These are phyloP conservation scores for Malurus splendens DNA, from an alignment of 2,797 vertebrate genomes.

Conservation along the genomic window DNA sequence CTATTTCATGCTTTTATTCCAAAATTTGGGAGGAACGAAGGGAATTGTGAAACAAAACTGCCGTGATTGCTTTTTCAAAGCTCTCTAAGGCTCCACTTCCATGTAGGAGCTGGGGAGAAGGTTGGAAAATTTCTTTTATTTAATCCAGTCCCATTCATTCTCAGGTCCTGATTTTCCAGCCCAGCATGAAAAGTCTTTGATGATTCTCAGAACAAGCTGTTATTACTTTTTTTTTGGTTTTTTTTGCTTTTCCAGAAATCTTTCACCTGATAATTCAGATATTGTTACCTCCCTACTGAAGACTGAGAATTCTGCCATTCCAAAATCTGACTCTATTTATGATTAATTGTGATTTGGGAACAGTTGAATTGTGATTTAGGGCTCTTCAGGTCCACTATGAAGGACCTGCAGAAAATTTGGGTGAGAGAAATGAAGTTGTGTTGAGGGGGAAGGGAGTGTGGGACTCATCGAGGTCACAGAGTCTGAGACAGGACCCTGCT, in stretches of 20 bases:
- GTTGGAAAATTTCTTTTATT: background rate
- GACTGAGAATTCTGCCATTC: background rate
- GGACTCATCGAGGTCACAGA: background rate
- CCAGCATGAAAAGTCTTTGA: background rate
- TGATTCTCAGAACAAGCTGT: background rate
- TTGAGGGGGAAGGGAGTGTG: background rate
- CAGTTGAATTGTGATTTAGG: background rate
- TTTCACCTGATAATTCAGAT: background rate
- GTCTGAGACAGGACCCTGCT: background rate
- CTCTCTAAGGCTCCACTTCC: background rate
- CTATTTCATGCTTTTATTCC: background rate
- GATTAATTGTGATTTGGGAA: background rate
- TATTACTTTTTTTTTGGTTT: background rate
- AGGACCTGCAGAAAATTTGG: background rate
- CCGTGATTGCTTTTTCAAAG: background rate
- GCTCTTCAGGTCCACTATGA: background rate
- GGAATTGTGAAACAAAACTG: background rate
- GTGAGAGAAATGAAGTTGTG: background rate
- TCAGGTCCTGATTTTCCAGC: background rate
- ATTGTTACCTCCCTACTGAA: background rate
- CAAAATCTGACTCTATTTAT: background rate
- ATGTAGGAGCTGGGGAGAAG: background rate
- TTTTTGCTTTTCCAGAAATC: conserved; percentile 13
- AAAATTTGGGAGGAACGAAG: background rate
- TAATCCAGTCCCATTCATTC: background rate